Conservation (phyloP, 2,797 vertebrate species). For the Simalia tracyae region DNA sequence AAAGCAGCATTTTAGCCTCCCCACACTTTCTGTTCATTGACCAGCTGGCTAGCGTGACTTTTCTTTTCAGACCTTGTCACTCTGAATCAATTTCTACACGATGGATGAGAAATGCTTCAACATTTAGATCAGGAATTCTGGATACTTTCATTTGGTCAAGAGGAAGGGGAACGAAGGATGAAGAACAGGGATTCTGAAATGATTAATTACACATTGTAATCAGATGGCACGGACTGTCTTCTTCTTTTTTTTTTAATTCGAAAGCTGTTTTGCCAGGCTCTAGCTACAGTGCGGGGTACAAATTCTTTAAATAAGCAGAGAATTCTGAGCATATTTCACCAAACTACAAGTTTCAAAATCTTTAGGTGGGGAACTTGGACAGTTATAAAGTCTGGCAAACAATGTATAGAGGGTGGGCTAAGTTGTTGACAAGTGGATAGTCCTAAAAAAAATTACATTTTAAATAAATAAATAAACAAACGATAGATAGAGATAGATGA, state of each 20-base stretch:
- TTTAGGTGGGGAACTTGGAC: neutral
- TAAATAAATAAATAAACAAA: neutral
- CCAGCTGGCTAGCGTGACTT: neutral
- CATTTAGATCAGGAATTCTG: neutral
- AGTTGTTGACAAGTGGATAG: neutral
- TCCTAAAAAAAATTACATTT: neutral
- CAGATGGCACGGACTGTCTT: neutral
- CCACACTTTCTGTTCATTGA: neutral
- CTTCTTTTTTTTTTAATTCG: neutral
- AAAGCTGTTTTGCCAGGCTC: neutral
- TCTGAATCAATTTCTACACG: neutral
- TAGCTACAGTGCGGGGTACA: neutral
- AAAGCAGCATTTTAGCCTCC: neutral
- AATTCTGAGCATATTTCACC: neutral
- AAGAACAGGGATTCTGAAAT: neutral
- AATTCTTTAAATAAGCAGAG: neutral
- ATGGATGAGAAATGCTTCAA: neutral
- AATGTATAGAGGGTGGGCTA: neutral
- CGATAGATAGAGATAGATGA: no score
- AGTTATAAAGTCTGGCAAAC: neutral
- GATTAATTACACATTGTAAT: neutral
- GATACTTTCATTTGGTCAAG: neutral
- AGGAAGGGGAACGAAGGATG: neutral
- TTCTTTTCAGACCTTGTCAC: fast-evolving
- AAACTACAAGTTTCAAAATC: neutral